A percentile compares a stretch with the other conserved stretches of the same genome.
Conservation (phyloP, 2,797 vertebrate species). For the Cossypha polioptera region DNA sequence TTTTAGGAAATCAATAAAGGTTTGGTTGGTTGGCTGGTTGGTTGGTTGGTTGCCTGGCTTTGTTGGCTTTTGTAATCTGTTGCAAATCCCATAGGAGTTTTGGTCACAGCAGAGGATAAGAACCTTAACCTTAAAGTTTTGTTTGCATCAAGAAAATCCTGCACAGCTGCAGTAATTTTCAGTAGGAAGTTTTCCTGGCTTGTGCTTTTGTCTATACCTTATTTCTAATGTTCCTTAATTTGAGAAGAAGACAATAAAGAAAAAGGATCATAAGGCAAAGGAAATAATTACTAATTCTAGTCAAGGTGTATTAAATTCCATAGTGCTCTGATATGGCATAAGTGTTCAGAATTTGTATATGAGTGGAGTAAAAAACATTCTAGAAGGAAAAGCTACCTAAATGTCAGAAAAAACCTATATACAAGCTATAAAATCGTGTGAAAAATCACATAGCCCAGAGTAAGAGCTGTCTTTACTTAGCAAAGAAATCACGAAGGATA, state of each 20-base stretch:
- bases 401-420: conserved; percentile 21
- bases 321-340: not conserved
- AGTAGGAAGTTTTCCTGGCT: not conserved
- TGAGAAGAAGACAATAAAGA: not conserved
- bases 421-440: conserved; percentile 10
- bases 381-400: not conserved
- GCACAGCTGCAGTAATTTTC: not conserved
- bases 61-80: not conserved
- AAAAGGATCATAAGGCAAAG: not conserved
- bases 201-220: not conserved
- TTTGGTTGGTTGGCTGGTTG: too few species aligned
- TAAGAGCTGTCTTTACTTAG: conserved; percentile 31
- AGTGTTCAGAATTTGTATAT: conserved; percentile 8
- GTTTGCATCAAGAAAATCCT: not conserved
- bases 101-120: not conserved
- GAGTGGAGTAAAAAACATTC: conserved; percentile 30
- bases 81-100: not conserved
- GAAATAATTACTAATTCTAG: conserved; percentile 16
- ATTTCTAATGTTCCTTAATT: not conserved
- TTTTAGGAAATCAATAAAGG: not conserved
- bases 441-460: not conserved
- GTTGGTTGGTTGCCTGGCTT: not conserved
- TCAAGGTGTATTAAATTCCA: conserved; percentile 25
- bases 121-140: not conserved
- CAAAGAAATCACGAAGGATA: conserved; percentile 40